Conservation (phyloP, 2,113 vertebrate genomes). For the Mirza zaza region DNA sequence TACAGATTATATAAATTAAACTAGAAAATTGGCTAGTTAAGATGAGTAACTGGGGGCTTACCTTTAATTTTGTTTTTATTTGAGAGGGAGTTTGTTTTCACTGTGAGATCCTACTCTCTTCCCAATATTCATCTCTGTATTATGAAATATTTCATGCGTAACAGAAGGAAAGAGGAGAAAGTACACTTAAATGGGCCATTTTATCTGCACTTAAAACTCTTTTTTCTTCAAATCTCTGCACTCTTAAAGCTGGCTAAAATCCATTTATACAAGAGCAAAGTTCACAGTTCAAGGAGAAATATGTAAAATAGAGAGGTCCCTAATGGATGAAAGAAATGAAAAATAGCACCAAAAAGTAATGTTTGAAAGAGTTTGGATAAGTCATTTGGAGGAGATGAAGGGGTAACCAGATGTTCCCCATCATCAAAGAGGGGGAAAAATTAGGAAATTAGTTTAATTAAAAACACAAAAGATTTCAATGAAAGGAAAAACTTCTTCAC, state of each 20-base stretch:
- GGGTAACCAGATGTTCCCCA: constrained; percentile 57
- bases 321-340: constrained; percentile 44
- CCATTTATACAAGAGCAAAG: constrained; percentile 52
- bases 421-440: neutral
- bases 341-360: neutral
- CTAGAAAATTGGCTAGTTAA: neutral
- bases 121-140: constrained; percentile 21
- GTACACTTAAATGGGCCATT: neutral
- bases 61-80: constrained; percentile 60
- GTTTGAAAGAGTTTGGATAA: neutral
- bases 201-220: constrained; percentile 54
- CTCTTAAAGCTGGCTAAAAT: constrained; percentile 51
- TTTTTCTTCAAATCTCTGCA: neutral
- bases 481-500: constrained; percentile 14
- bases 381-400: neutral
- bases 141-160: constrained; percentile 43
- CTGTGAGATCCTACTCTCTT: constrained; percentile 52
- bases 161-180: constrained; percentile 8
- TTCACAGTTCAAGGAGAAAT: constrained; percentile 55
- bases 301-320: constrained; percentile 35
- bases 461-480: constrained; percentile 51
- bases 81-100: constrained; percentile 56
- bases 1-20: constrained; percentile 2
- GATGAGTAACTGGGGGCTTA: constrained; percentile 38
- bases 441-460: constrained; percentile 42